Conservation (phyloP, 1,140 invertebrate genomes). For the Lordiphosa mommai region DNA sequence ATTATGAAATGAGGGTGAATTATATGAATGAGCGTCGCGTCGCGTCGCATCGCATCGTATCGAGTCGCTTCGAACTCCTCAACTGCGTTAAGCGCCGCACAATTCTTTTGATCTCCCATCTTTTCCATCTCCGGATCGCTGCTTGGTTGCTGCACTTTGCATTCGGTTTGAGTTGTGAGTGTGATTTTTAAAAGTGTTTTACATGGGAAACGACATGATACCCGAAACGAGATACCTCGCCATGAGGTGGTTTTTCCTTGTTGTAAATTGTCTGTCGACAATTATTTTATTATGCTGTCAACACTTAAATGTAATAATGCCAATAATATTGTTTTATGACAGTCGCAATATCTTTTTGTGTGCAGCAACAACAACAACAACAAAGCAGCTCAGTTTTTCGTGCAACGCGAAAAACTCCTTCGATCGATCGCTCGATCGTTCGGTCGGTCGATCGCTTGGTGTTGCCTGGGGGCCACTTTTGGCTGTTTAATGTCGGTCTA, state of each 20-base stretch:
- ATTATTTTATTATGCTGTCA: slow-evolving; percentile 80
- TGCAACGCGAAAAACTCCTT: slow-evolving; percentile 17
- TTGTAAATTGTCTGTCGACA: slow-evolving; percentile 77
- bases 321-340: slow-evolving; percentile 79
- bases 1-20: slow-evolving; percentile 80
- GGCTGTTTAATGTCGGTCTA: slow-evolving; percentile 62
- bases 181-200: slow-evolving; percentile 78
- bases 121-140: slow-evolving; percentile 19
- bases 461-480: slow-evolving; percentile 31
- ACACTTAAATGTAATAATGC: slow-evolving; percentile 79
- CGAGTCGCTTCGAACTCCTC: slow-evolving; percentile 22
- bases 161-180: slow-evolving; percentile 75
- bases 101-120: slow-evolving; percentile 76
- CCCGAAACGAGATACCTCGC: slow-evolving; percentile 8
- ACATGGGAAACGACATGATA: slow-evolving; percentile 75
- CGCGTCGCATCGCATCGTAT: background rate
- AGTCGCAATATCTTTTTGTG: slow-evolving; percentile 66
- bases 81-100: slow-evolving; percentile 64
- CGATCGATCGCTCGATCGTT: slow-evolving; percentile 11
- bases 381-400: slow-evolving; percentile 45
- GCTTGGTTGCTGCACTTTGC: slow-evolving; percentile 48
- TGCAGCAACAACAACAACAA: slow-evolving; percentile 11
- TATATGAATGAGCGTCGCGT: slow-evolving; percentile 76
- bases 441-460: slow-evolving; percentile 11
- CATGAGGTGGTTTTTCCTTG: slow-evolving; percentile 24